Base-by-base conservation (phyloP, 2,888 invertebrate genomes). In the Sphecodes monilicornis region DNA sequence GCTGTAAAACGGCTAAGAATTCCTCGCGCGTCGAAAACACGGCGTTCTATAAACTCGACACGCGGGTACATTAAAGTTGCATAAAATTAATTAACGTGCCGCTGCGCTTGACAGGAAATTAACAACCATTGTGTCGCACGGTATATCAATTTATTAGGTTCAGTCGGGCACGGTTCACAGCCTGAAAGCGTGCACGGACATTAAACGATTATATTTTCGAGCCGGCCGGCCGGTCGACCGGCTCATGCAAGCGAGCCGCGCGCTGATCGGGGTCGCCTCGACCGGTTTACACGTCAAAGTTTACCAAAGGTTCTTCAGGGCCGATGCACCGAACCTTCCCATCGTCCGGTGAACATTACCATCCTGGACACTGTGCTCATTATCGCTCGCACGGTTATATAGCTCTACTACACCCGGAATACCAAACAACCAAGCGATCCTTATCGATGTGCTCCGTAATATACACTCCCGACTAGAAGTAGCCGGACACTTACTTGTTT, bases 231-330 rank as follows among this genome's bases (percentile, higher is more conserved):
- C 36, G 36, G 60, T 6, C 29, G 60, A 6, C 29, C 54, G 50
- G 72, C 39, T 69, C 82, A 85, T 83, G 74, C 76, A 80, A 88
- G 76, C 86, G 81, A 29, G 70, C 70, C 36, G 70, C 69, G 66
- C 69, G 50, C 64, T 46, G 68, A 76, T 75, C 69, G 82, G 79
- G 74, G 79, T 82, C 69, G 76, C 77, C 76, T 68, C 80, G 84
- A 72, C 75, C 74, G 76, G 76, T 84, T 87, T 81, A 54, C 84
- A 82, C 86, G 82, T 86, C 84, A 86, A 89, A 89, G 88, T 90
- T 90, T 89, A 86, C 89, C 82, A 90, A 88, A 88, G 86, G 85
- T 88, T 86, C 84, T 86, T 88, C 82, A 82, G 85, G 80, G 85
- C 78, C 82, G 77, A 50, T 81, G 74, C 86, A 78, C 76, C 83